These are phyloP conservation scores for Todiramphus chloris DNA, from an alignment of 2,113 vertebrate species.

Conservation along the genomic window DNA sequence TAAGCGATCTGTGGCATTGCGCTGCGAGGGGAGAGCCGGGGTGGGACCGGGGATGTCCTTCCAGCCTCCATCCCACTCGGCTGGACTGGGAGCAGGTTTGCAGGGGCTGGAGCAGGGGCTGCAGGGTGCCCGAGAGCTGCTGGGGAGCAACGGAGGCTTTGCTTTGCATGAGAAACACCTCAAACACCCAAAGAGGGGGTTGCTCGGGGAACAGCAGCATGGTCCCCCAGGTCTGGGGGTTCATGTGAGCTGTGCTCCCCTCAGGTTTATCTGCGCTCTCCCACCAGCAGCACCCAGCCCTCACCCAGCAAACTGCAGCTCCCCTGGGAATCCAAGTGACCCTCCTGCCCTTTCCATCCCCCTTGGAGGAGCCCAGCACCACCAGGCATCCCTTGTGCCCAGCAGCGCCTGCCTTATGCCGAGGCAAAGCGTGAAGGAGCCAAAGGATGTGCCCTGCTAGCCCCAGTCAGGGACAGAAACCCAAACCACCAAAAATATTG, in stretches of 20 bases:
- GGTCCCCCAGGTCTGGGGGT: not conserved
- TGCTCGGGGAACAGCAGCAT: not conserved
- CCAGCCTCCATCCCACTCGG: rapidly evolving
- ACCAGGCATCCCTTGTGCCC: not conserved
- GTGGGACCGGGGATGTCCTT: not conserved
- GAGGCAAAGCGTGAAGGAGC: not conserved
- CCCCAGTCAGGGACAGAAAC: not conserved
- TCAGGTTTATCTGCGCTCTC: not conserved
- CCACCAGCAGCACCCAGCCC: not conserved
- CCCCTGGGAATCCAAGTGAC: not conserved
- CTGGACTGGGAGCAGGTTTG: rapidly evolving
- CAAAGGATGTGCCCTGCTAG: not conserved
- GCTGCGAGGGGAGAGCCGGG: not conserved
- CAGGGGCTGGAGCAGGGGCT: not conserved
- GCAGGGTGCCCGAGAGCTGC: not conserved
- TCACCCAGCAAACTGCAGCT: not conserved
- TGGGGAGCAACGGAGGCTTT: rapidly evolving
- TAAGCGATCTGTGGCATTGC: conserved; percentile 15
- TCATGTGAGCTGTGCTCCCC: not conserved
- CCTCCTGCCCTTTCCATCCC: not conserved
- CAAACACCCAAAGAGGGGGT: not conserved
- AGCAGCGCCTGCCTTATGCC: not conserved
- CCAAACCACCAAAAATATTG: not conserved
- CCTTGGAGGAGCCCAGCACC: not conserved
- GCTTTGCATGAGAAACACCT: not conserved